Evolutionary conservation across 2,113 vertebrate species (phyloP), one percentile per base, ranked within the genome.

Genomic region (Globicephala melas): DNA sequence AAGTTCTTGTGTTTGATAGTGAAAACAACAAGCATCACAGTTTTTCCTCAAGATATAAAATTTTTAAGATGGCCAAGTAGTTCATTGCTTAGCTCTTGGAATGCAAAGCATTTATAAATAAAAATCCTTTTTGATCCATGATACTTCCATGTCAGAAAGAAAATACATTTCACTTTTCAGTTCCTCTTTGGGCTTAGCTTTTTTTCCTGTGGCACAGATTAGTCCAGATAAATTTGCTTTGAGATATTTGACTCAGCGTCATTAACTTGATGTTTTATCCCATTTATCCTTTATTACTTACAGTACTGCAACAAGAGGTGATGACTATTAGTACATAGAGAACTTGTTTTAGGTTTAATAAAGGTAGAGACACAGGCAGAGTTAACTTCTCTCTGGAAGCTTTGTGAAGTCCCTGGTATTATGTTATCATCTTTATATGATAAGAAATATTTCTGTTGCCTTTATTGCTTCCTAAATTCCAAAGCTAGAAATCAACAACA

Each of bases 221-320:
- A 87, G 8, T 70, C 10, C 17, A 89, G 53, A 79, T 47, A 55
- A 28, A 53, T 79, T 90, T 89, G 1, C 7, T 71, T 68, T 76
- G 7, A 80, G 11, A 62, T 26, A 17, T n/a, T 83, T 94, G 26
- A 93, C 25, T 82, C 26, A 4, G 17, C 86, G 8, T 89, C 20
- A 85, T 71, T 94, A 81, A 77, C 9, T 21, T 81, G 11, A 86
- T 89, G 0, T 81, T 94, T 82, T 90, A 5, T 93, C 26, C 11
- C 31, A 47, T 70, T 83, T 91, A 41, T 84, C 14, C 5, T 93
- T 18, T 88, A 23, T 70, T 76, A 83, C 21, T 80, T 23, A 8
- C 9, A 55, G 11, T 50, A 28, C 13, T 80, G 6, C 26, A 93
- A 71, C 41, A 88, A 60, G 44, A 83, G 1, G 12, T 53, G 18